Evolutionary conservation across 2,888 invertebrate genomes (phyloP), one percentile per base, ranked within the genome.

Genomic region (Opisthograptis luteolata): DNA sequence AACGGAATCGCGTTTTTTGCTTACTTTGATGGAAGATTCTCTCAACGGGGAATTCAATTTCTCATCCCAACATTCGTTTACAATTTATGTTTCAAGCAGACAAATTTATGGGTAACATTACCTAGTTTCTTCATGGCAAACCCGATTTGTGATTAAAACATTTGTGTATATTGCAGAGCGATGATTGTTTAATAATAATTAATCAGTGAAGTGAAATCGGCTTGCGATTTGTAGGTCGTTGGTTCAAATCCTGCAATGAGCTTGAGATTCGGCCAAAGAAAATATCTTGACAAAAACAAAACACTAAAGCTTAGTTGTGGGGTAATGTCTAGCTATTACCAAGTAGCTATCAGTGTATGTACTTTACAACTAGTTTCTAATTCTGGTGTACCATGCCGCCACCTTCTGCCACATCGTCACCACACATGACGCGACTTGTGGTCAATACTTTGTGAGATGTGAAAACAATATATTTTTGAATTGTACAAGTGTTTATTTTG

Each of bases 1-100:
- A 89, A 89, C 89, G 89, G 88, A 89, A 90, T 90, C 89, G 80
- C 87, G 83, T 89, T 90, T 90, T 89, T 89, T 90, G 90, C 90
- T 90, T 87, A 89, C 90, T 86, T 88, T 87, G 86, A 85, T 81
- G 84, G 89, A 89, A 87, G 83, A 87, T 88, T 89, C 85, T 87
- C 83, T 87, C 84, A 85, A 86, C 82, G 76, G 84, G 78, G 86
- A 87, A 89, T 88, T 87, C 84, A 88, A 90, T 89, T 89, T 88
- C 76, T 81, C 73, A 75, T 78, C 81, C 73, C 73, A 75, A 77
- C 80, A 81, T 84, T 84, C 81, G 77, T 83, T 81, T 84, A 82
- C 80, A 83, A 82, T 84, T 84, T 84, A 81, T 83, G 81, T 65
- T 76, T 59, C 61, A 68, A 76, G 69, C 76, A 65, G 71, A 64